These are phyloP conservation scores for Drosophila limbata DNA, from an alignment of 2,888 invertebrate species.

Conservation along the genomic window DNA sequence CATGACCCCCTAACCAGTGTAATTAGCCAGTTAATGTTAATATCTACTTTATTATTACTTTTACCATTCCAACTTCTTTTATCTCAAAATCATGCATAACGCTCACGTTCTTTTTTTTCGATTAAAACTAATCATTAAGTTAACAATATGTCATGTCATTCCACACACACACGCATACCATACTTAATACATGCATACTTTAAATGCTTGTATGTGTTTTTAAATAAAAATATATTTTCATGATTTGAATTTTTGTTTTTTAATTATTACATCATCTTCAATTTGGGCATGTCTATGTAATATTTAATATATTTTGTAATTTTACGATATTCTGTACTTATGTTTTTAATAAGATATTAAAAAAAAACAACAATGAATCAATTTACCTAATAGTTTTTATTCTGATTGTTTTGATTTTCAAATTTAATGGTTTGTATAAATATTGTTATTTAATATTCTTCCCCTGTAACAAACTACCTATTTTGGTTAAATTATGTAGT, in stretches of 20 bases:
- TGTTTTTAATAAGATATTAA: constrained; percentile 45
- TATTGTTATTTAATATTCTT: not conserved
- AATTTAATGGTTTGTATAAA: constrained; percentile 51
- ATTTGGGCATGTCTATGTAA: constrained; percentile 44
- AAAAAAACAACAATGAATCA: constrained; percentile 38
- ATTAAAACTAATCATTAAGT: constrained; percentile 8
- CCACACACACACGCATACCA: constrained; percentile 4
- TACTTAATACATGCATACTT: constrained; percentile 4
- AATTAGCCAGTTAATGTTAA: constrained; percentile 20
- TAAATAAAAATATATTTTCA: not conserved
- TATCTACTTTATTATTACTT: constrained; percentile 12
- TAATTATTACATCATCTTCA: constrained; percentile 7
- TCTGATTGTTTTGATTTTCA: constrained; percentile 35
- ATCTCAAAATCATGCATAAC: not conserved
- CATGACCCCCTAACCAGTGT: constrained; percentile 17
- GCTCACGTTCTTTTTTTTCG: not conserved
- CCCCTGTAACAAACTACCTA: not conserved
- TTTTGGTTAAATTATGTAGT: not conserved
- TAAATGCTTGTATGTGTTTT: constrained; percentile 4
- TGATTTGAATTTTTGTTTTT: constrained; percentile 9
- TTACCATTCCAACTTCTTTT: not conserved
- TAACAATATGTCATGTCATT: constrained; percentile 22
- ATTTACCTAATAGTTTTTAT: constrained; percentile 33
- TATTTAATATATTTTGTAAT: constrained; percentile 20
- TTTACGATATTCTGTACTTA: constrained; percentile 16